phyloP scores from a whole-genome alignment of 64 coral and sea anemone species.

The Montipora cactus region DNA sequence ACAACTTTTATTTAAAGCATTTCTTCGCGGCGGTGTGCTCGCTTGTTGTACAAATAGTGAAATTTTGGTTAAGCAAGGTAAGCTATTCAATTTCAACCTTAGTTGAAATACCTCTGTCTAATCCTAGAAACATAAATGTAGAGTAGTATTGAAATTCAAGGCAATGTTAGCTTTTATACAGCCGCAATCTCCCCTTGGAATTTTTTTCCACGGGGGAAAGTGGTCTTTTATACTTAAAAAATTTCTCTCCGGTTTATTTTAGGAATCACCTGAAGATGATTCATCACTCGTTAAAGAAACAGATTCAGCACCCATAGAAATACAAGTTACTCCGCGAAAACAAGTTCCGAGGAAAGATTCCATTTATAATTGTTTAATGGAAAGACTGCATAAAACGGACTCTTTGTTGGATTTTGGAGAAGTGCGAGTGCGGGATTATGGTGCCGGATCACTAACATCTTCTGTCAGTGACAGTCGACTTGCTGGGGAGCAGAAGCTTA shows the following conservation, averaged over 20 bases:
- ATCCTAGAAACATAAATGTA: too few species aligned
- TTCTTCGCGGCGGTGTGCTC: too few species aligned
- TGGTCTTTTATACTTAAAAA: too few species aligned
- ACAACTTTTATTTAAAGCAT: too few species aligned
- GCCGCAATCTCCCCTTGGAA: too few species aligned
- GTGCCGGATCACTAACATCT: not conserved
- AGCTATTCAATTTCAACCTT: too few species aligned
- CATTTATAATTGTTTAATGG: slow-evolving; percentile 46
- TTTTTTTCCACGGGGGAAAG: too few species aligned
- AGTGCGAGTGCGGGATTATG: slow-evolving; percentile 3
- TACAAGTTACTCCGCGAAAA: slow-evolving; percentile 38
- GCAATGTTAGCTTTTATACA: too few species aligned
- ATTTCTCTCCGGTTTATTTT: not conserved
- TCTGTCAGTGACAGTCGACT: slow-evolving; percentile 5
- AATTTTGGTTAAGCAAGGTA: too few species aligned
- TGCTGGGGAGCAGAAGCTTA: slow-evolving; percentile 12
- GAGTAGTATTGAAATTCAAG: too few species aligned
- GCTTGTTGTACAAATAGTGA: too few species aligned
- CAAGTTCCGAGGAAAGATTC: slow-evolving; percentile 22
- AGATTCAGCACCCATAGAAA: not conserved
- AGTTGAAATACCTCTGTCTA: too few species aligned
- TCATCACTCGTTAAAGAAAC: not conserved
- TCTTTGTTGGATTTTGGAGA: slow-evolving; percentile 60
- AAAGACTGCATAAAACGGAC: slow-evolving; percentile 54
- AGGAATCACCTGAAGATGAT: not conserved